Evolutionary conservation across 2,113 vertebrate species (phyloP).

Genomic region (Mohoua ochrocephala): DNA sequence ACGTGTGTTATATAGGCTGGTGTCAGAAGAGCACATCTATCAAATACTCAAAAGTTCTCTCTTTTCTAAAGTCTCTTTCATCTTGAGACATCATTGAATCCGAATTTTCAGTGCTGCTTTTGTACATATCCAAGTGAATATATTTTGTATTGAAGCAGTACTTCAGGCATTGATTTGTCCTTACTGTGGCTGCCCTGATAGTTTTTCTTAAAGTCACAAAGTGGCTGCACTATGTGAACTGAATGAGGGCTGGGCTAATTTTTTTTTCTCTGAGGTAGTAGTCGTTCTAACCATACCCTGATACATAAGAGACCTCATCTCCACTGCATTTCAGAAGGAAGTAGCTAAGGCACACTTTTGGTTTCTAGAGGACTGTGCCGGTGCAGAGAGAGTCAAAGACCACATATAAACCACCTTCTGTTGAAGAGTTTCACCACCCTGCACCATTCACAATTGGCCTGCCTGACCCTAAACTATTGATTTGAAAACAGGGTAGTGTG

Average conservation of each 20-base stretch:
- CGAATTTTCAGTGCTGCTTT: neutral
- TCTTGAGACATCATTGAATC: neutral
- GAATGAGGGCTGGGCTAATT: neutral
- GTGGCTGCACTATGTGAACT: neutral
- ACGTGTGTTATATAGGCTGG: neutral
- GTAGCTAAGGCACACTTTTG: neutral
- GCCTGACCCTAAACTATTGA: neutral
- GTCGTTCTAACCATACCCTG: neutral
- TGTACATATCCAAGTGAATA: neutral
- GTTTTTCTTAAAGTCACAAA: neutral
- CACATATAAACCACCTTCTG: neutral
- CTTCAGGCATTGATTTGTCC: neutral
- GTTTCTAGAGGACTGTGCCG: neutral
- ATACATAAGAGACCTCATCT: neutral
- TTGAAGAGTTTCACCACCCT: neutral
- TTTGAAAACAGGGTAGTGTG: neutral
- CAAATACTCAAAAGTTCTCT: neutral
- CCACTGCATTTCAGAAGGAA: neutral
- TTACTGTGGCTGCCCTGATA: neutral
- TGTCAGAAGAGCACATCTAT: neutral
- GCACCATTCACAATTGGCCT: neutral
- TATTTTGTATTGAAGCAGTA: neutral
- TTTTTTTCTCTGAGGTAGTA: neutral
- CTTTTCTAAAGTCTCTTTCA: neutral
- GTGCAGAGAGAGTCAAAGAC: neutral